These are phyloP conservation scores for Erythrolamprus reginae DNA, from an alignment of 2,113 vertebrate species.

Conservation along the genomic window DNA sequence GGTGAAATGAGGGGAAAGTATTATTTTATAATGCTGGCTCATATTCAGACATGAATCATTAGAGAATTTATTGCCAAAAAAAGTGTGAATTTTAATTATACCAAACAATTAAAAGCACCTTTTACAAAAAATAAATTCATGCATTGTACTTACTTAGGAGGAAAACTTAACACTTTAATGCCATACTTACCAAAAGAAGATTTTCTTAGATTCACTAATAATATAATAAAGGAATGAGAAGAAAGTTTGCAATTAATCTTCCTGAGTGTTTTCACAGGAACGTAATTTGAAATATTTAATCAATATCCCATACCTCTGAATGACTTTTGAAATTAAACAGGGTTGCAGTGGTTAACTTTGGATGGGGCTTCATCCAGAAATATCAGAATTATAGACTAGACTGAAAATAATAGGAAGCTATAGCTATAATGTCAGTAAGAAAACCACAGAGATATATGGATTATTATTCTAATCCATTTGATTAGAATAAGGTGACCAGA, in stretches of 20 bases:
- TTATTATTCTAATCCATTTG: too few relatives aligned
- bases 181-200: not conserved
- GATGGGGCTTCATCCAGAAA: not conserved
- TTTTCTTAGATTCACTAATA: not conserved
- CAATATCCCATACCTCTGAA: not conserved
- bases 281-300: not conserved
- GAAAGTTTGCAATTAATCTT: not conserved
- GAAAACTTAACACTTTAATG: not conserved
- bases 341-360: not conserved
- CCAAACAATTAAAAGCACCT: not conserved
- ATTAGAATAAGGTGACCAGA: too few relatives aligned
- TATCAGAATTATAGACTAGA: too few relatives aligned
- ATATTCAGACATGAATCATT: not conserved
- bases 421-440: too few relatives aligned
- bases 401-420: too few relatives aligned
- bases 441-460: too few relatives aligned
- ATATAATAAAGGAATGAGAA: not conserved
- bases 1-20: not conserved
- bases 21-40: not conserved
- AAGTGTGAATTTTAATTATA: not conserved
- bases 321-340: not conserved
- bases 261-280: not conserved
- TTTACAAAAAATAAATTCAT: not conserved
- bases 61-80: not conserved
- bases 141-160: not conserved